Percentiles rank a stretch among this genome's conserved stretches.
Evolutionary conservation across 1,140 invertebrate species (phyloP).

Genomic region (Pissodes strobi): DNA sequence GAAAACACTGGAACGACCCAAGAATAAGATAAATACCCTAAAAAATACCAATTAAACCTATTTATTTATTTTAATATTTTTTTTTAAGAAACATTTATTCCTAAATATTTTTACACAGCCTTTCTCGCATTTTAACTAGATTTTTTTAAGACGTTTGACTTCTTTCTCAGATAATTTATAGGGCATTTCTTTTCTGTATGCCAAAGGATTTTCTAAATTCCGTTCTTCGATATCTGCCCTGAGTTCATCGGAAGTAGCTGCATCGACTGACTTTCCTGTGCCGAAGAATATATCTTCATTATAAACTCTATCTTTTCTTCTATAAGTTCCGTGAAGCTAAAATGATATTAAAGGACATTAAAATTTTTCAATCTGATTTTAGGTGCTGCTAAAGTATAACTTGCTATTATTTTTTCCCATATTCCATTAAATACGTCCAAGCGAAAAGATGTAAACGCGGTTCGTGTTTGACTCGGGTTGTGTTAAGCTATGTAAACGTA

Average conservation of each 20-base stretch:
- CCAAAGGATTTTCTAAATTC: slow-evolving; percentile 59
- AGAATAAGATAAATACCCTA: no score
- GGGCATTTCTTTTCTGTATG: slow-evolving; percentile 49
- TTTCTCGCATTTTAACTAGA: not conserved
- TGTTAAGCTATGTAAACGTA: no score
- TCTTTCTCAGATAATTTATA: slow-evolving; percentile 17
- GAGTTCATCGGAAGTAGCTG: slow-evolving; percentile 58
- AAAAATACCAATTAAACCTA: not conserved
- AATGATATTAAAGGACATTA: no score
- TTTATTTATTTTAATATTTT: not conserved
- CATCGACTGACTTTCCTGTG: slow-evolving; percentile 59
- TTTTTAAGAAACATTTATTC: no score
- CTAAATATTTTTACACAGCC: no score
- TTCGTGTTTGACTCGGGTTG: no score
- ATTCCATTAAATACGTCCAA: no score
- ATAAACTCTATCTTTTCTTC: slow-evolving; percentile 67
- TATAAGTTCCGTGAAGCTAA: slow-evolving; percentile 70
- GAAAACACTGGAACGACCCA: no score
- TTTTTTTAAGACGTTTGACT: slow-evolving; percentile 8
- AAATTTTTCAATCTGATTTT: no score
- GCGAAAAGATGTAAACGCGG: no score
- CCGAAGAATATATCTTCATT: slow-evolving; percentile 70
- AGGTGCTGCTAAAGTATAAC: no score
- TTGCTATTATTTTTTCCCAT: no score
- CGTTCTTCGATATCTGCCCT: slow-evolving; percentile 58